phyloP scores from a whole-genome alignment of 2,113 vertebrate species.

The Xenopus tropicalis region UCB_Xtro_10.0 CM004443.2:71822001-71822500 shows the following conservation, averaged over 20 bases:
- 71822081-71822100: constrained; percentile 7
- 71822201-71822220: not conserved
- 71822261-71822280: no score
- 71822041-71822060: constrained; percentile 36
- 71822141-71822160: not conserved
- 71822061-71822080: constrained; percentile 17
- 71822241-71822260: not conserved
- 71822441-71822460: no score
- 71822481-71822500: no score
- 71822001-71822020: constrained; percentile 6
- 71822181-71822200: not conserved
- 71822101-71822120: not conserved
- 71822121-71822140: not conserved
- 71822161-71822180: not conserved
- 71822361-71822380: no score
- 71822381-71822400: no score
- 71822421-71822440: no score
- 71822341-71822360: no score
- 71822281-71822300: no score
- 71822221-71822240: not conserved
- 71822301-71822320: no score
- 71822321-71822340: no score
- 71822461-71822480: no score
- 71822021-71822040: constrained; percentile 19
- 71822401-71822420: no score